phyloP scores from a whole-genome alignment of 2,797 vertebrate genomes.

The Spinibarbus caldwelli region DNA sequence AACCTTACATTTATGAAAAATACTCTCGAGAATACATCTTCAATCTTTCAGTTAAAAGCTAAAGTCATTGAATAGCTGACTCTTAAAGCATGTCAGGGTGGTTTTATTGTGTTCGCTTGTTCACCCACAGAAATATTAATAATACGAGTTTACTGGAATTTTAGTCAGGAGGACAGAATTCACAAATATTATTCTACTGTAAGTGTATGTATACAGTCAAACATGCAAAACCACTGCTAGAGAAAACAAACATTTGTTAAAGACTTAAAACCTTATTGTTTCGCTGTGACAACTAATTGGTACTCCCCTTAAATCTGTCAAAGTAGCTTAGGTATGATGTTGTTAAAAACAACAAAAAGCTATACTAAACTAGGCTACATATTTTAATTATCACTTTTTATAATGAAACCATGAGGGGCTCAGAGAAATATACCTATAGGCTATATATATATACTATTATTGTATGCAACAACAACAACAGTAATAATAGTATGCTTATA shows the following conservation, averaged over 20 bases:
- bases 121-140: not conserved
- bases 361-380: too few relatives aligned
- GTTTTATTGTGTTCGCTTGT: not conserved
- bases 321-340: too few relatives aligned
- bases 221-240: not conserved
- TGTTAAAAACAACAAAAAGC: too few relatives aligned
- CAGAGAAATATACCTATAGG: not conserved
- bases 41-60: not conserved
- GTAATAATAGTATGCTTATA: not conserved
- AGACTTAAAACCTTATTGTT: not conserved
- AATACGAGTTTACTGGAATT: not conserved
- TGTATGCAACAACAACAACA: not conserved
- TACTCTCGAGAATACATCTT: not conserved
- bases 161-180: not conserved
- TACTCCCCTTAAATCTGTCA: too few relatives aligned
- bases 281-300: not conserved
- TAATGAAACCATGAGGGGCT: not conserved
- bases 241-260: not conserved
- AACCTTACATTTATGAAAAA: not conserved
- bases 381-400: not conserved
- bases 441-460: too few relatives aligned
- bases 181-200: not conserved
- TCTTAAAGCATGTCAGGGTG: not conserved
- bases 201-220: not conserved
- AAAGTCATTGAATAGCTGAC: not conserved